These are phyloP conservation scores for human DNA, from an alignment of 2,113 vertebrate genomes.

Conservation along the genomic window GRCh38 chr4:60528501-60529000, in stretches of 20 bases:
- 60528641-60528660: background rate
- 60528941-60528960: background rate
- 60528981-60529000: background rate
- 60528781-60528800: background rate
- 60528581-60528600: background rate
- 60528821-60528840: background rate
- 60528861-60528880: background rate
- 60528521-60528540: background rate
- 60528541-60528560: background rate
- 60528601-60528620: background rate
- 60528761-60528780: background rate
- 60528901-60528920: background rate
- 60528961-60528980: background rate
- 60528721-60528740: background rate
- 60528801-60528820: background rate
- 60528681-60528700: background rate
- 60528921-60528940: background rate
- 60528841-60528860: background rate
- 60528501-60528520: background rate
- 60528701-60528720: background rate
- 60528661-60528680: background rate
- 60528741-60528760: background rate
- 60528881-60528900: background rate
- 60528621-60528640: background rate
- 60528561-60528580: background rate